These are phyloP conservation scores for Hystrix brachyura DNA, from an alignment of 2,113 vertebrate genomes.

Conservation along the genomic window DNA sequence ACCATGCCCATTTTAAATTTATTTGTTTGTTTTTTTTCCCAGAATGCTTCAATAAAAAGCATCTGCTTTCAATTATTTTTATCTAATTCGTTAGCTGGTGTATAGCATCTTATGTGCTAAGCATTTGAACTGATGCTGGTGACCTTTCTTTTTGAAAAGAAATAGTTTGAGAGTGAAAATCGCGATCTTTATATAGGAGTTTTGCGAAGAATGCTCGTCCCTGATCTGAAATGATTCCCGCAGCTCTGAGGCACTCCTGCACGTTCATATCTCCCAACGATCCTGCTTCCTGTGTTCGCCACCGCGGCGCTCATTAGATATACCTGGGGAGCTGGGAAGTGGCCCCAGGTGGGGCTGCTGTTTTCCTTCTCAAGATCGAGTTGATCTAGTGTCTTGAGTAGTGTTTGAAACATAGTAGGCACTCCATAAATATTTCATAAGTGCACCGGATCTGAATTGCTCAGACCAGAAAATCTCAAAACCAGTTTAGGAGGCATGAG, in stretches of 20 bases:
- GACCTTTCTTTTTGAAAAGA: not conserved
- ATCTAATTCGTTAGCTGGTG: not conserved
- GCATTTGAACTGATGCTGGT: not conserved
- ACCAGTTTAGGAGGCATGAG: not conserved
- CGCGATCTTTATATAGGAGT: not conserved
- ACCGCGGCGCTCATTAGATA: not conserved
- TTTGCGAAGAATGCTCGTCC: not conserved
- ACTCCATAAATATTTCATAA: not conserved
- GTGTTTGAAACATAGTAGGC: not conserved
- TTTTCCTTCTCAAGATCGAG: not conserved
- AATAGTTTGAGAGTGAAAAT: not conserved
- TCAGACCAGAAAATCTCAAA: not conserved
- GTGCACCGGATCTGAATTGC: not conserved
- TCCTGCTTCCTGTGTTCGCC: not conserved
- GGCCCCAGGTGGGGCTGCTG: not conserved
- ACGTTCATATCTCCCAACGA: not conserved
- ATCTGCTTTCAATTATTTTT: constrained; percentile 8
- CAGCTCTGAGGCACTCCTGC: not conserved
- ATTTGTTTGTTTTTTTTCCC: not conserved
- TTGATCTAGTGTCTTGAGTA: not conserved
- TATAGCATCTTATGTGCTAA: not conserved
- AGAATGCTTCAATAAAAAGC: not conserved
- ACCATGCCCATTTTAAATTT: not conserved
- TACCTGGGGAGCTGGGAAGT: not conserved
- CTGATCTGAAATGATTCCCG: not conserved